Evolutionary conservation across 2,797 vertebrate genomes (phyloP).

Genomic region (Neosalanx taihuensis): DNA sequence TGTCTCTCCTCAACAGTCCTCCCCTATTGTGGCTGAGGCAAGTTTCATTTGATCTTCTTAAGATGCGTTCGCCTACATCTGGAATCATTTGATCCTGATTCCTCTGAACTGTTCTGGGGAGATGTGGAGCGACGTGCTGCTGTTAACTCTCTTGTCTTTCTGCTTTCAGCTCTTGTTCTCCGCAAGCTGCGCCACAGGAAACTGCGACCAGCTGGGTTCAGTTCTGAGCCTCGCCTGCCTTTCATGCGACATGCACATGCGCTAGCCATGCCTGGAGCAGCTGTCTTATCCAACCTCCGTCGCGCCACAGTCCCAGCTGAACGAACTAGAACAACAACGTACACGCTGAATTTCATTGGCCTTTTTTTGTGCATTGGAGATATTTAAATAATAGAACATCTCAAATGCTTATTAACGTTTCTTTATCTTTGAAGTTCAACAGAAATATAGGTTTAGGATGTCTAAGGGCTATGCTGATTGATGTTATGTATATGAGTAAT

Average conservation of each 20-base stretch:
- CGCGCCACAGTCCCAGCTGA: neutral
- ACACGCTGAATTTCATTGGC: neutral
- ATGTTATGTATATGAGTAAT: neutral
- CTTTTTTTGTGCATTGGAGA: too few species aligned
- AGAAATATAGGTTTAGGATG: neutral
- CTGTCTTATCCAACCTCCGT: too few species aligned
- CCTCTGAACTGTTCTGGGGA: too few species aligned
- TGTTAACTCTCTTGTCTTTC: neutral
- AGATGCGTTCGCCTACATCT: too few species aligned
- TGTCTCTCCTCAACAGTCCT: neutral
- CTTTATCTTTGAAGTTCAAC: conserved; percentile 3
- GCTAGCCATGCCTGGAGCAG: conserved; percentile 1
- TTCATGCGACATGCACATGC: neutral
- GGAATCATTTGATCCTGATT: too few species aligned
- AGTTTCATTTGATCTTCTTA: too few species aligned
- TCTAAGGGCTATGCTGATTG: conserved; percentile 10
- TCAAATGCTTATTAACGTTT: neutral
- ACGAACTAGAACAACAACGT: neutral
- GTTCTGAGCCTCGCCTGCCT: conserved; percentile 68
- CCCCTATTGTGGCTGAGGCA: neutral
- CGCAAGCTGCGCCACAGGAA: conserved; percentile 65
- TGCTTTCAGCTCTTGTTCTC: conserved; percentile 9
- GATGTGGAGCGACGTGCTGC: neutral
- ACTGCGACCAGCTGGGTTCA: conserved; percentile 86
- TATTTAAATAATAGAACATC: too few species aligned